Conservation (phyloP, 2,797 vertebrate genomes). For the Scyliorhinus canicula region DNA sequence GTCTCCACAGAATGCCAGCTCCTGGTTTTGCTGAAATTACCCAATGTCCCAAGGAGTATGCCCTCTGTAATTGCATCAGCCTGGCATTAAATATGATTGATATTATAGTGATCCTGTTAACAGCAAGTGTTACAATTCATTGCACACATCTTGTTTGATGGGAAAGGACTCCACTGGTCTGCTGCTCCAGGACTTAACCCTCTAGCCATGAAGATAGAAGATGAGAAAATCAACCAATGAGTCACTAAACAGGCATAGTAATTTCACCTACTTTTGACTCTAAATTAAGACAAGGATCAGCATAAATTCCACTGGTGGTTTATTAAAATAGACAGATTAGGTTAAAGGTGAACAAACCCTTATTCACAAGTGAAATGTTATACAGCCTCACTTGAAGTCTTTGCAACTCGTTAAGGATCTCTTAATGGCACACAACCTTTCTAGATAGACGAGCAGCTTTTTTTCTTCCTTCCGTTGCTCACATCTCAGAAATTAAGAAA, state of each 20-base stretch:
- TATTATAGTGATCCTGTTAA: slow-evolving; percentile 31
- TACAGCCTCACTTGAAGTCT: background rate
- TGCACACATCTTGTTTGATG: background rate
- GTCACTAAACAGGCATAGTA: background rate
- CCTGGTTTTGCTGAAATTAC: slow-evolving; percentile 36
- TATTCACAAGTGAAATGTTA: background rate
- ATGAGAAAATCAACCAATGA: background rate
- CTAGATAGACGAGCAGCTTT: no score
- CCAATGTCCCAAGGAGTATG: slow-evolving; percentile 33
- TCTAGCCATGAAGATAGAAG: background rate
- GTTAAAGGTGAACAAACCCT: background rate
- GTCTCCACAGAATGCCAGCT: slow-evolving; percentile 23
- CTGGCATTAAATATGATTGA: slow-evolving; percentile 35
- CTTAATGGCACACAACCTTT: background rate
- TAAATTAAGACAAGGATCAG: background rate
- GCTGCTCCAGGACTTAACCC: background rate
- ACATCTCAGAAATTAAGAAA: background rate
- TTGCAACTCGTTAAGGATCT: background rate
- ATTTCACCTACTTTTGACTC: background rate
- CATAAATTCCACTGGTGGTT: background rate
- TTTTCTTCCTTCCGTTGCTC: no score
- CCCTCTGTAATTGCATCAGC: slow-evolving; percentile 33
- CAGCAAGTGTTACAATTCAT: background rate
- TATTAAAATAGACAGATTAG: background rate
- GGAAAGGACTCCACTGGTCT: no score